Evolutionary conservation across 2,113 vertebrate genomes (phyloP).

Genomic region (Chaetorhynchus papuensis): DNA sequence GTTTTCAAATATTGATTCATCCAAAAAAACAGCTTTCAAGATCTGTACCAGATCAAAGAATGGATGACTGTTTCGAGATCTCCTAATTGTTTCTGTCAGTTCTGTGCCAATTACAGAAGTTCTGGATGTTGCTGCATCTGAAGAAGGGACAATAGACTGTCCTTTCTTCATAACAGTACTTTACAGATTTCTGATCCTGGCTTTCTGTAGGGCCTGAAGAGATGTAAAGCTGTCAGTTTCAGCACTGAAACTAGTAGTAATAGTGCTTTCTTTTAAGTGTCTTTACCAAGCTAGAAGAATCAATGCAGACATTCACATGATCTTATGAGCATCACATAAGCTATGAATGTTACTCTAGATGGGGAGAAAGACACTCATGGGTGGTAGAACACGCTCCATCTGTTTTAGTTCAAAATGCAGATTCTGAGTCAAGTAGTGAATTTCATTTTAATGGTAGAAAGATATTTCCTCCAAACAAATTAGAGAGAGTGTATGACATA

Average conservation of each 20-base stretch:
- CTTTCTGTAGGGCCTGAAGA: background rate
- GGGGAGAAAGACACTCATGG: background rate
- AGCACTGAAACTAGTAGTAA: background rate
- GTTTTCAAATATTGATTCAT: background rate
- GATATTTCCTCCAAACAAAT: background rate
- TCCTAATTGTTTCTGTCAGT: background rate
- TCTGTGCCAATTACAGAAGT: background rate
- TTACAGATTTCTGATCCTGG: background rate
- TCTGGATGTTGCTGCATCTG: background rate
- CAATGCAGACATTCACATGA: background rate
- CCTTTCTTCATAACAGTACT: background rate
- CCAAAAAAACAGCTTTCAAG: background rate
- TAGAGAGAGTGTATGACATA: background rate
- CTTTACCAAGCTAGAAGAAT: background rate
- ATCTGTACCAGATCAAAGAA: background rate
- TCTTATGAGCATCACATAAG: background rate
- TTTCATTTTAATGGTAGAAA: background rate
- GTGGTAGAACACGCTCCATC: background rate
- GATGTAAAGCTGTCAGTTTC: background rate
- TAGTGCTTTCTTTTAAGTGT: background rate
- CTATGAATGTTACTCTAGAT: background rate
- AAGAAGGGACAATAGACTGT: background rate
- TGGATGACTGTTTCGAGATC: background rate
- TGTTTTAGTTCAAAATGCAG: background rate
- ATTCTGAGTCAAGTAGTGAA: background rate